Percentiles rank a stretch among this genome's conserved stretches.
phyloP scores from a whole-genome alignment of 2,113 vertebrate genomes.

The Thinocorus orbignyianus region DNA sequence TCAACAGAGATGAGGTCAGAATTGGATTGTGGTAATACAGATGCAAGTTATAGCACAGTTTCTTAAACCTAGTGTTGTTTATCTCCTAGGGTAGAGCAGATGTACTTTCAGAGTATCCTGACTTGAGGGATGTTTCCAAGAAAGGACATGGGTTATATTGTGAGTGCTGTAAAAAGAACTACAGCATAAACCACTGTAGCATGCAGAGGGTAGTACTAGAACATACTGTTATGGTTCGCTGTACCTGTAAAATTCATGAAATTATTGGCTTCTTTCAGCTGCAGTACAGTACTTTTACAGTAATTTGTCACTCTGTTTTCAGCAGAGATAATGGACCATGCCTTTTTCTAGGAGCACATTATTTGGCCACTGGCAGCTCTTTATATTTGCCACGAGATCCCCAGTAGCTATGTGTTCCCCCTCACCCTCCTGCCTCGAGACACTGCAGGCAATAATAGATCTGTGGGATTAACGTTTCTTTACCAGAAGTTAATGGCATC shows the following conservation, averaged over 20 bases:
- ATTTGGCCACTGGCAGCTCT: conserved; percentile 64
- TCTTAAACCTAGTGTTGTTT: conserved; percentile 16
- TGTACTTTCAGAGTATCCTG: background rate
- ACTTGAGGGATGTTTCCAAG: conserved; percentile 52
- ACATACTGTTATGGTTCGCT: conserved; percentile 70
- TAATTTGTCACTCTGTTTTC: conserved; percentile 72
- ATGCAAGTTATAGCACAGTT: background rate
- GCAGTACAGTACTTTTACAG: conserved; percentile 65
- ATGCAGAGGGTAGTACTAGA: conserved; percentile 65
- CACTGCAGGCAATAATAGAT: background rate
- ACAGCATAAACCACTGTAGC: conserved; percentile 61
- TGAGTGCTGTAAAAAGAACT: conserved; percentile 33
- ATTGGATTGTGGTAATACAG: background rate
- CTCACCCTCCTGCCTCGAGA: background rate
- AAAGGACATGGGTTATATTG: conserved; percentile 55
- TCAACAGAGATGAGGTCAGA: background rate
- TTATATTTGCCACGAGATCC: conserved; percentile 54
- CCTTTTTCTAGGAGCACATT: conserved; percentile 63
- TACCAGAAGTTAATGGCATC: conserved; percentile 19
- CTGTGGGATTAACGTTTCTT: background rate
- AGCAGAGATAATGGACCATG: conserved; percentile 68
- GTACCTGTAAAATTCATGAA: conserved; percentile 71
- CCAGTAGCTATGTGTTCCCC: background rate
- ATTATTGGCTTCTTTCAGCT: conserved; percentile 68
- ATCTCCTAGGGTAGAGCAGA: conserved; percentile 7